These are phyloP conservation scores for Ciconia nigra DNA, from an alignment of 2,797 vertebrate genomes.

Conservation along the genomic window DNA sequence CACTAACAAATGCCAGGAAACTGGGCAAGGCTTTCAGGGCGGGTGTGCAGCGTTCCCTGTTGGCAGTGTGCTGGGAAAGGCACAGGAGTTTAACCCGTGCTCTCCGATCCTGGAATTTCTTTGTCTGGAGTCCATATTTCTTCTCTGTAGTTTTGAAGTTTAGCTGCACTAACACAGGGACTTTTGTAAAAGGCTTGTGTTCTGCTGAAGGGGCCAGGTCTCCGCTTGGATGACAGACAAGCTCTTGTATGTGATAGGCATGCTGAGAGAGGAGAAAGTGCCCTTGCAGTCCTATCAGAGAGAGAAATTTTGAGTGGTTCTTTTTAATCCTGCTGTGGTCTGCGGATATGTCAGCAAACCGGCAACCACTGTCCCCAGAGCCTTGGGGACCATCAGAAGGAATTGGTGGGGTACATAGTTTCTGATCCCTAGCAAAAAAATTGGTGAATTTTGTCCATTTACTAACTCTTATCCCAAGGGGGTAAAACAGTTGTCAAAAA, in stretches of 20 bases:
- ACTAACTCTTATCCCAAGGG: not conserved
- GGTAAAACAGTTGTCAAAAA: not conserved
- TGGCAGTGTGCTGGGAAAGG: not conserved
- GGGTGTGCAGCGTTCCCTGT: rapidly evolving
- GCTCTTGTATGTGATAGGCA: not conserved
- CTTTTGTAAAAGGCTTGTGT: not conserved
- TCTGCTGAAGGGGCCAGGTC: not conserved
- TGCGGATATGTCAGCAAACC: not conserved
- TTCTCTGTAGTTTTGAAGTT: not conserved
- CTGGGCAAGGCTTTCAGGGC: not conserved
- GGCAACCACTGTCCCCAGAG: not conserved
- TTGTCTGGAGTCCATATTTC: not conserved
- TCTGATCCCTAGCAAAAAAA: not conserved
- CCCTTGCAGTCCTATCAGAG: not conserved
- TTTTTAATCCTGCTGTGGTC: not conserved
- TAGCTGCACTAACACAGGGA: not conserved
- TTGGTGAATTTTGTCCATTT: not conserved
- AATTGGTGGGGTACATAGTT: not conserved
- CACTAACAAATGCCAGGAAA: not conserved
- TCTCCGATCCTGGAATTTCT: not conserved
- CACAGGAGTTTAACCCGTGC: not conserved
- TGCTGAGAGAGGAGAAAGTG: not conserved
- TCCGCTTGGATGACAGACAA: not conserved
- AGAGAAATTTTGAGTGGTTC: not conserved
- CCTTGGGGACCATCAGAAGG: not conserved